phyloP scores from a whole-genome alignment of 2,113 vertebrate species.

The Nothocercus julius region DNA sequence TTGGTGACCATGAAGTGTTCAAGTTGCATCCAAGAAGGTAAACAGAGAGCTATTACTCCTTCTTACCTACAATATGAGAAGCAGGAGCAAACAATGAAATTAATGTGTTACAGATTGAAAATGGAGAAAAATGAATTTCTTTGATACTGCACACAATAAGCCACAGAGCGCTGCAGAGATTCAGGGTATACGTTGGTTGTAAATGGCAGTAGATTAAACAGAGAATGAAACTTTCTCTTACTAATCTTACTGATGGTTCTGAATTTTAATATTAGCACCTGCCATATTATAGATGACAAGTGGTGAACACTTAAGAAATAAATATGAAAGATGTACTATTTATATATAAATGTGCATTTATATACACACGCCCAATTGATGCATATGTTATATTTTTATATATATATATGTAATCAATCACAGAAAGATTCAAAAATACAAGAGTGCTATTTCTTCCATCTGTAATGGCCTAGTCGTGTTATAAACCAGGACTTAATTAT shows the following conservation, averaged over 20 bases:
- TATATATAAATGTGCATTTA: neutral
- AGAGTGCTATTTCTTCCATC: neutral
- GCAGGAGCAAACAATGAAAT: neutral
- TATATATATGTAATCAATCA: neutral
- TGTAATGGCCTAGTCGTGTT: neutral
- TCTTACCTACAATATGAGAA: neutral
- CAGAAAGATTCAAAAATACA: neutral
- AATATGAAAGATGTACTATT: neutral
- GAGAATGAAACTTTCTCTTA: neutral
- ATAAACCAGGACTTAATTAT: neutral
- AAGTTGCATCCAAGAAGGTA: neutral
- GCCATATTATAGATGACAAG: neutral
- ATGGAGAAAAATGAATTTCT: neutral
- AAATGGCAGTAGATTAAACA: neutral
- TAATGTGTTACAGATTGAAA: neutral
- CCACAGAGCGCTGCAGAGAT: neutral
- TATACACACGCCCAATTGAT: neutral
- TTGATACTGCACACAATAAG: neutral
- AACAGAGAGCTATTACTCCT: neutral
- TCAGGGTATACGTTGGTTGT: neutral
- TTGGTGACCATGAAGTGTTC: neutral
- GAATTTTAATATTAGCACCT: neutral
- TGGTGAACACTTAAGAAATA: neutral
- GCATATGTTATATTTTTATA: neutral
- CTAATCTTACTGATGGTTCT: neutral